These are phyloP conservation scores for Diphyllodes magnificus DNA, from an alignment of 2,113 vertebrate species.

Conservation along the genomic window DNA sequence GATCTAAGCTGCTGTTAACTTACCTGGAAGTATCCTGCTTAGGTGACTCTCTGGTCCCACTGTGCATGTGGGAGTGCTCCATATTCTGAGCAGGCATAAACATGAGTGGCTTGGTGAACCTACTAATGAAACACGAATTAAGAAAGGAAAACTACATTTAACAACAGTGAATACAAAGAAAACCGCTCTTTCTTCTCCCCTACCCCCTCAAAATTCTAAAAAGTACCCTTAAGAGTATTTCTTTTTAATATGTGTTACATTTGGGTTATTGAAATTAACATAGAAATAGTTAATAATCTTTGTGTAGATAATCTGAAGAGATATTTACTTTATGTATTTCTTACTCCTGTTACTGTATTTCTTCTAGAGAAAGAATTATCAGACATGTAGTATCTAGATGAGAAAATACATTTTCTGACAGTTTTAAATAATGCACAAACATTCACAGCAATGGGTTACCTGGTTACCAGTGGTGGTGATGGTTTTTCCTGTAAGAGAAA, in stretches of 20 bases:
- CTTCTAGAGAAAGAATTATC: not conserved
- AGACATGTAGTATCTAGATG: not conserved
- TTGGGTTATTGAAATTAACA: not conserved
- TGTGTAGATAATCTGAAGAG: not conserved
- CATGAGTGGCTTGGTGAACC: constrained; percentile 37
- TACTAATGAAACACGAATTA: not conserved
- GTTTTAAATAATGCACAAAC: not conserved
- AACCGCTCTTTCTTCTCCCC: not conserved
- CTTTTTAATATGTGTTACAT: not conserved
- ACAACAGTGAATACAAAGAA: not conserved
- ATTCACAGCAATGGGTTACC: constrained; percentile 14
- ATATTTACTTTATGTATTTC: not conserved
- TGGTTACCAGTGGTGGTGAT: constrained; percentile 29
- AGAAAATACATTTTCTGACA: not conserved
- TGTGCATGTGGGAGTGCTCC: not conserved
- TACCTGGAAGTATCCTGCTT: constrained; percentile 30
- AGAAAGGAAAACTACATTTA: not conserved
- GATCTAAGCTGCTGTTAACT: not conserved
- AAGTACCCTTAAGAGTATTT: not conserved
- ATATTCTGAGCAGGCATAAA: constrained; percentile 35
- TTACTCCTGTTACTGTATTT: not conserved
- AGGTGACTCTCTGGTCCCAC: not conserved
- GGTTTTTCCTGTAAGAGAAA: constrained; percentile 56
- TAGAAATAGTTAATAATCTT: not conserved
- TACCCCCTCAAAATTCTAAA: not conserved